phyloP scores from a whole-genome alignment of 2,888 invertebrate species.

The Aphidius colemani region DNA sequence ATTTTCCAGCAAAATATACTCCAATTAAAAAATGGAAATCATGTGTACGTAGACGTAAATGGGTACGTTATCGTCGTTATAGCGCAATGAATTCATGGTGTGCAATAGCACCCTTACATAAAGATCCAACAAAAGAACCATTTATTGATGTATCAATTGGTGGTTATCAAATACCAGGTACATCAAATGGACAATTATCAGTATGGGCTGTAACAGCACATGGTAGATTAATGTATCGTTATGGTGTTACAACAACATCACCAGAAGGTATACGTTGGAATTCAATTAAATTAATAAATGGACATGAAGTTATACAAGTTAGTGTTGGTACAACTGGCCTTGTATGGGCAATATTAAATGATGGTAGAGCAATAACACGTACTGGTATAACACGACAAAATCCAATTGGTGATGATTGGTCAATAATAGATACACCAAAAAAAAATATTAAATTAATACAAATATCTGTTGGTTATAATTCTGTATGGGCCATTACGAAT shows the following conservation, averaged over 20 bases:
- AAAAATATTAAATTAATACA: constrained; percentile 73
- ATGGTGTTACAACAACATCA: constrained; percentile 77
- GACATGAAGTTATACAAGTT: constrained; percentile 83
- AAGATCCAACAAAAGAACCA: constrained; percentile 88
- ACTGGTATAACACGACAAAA: constrained; percentile 82
- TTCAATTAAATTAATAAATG: constrained; percentile 74
- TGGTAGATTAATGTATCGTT: constrained; percentile 86
- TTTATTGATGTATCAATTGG: constrained; percentile 91
- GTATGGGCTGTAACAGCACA: constrained; percentile 95
- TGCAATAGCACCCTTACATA: constrained; percentile 85
- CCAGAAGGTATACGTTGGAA: constrained; percentile 91
- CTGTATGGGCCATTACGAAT: constrained; percentile 78
- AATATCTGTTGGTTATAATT: constrained; percentile 80
- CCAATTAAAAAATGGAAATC: constrained; percentile 86
- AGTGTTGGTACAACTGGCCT: constrained; percentile 85
- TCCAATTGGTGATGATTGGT: constrained; percentile 75
- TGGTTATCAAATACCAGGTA: constrained; percentile 80
- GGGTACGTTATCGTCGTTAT: constrained; percentile 86
- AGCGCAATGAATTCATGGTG: constrained; percentile 92
- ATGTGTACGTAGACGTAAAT: constrained; percentile 85
- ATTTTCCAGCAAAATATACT: constrained; percentile 84
- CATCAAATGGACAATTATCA: constrained; percentile 73
- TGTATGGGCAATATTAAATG: constrained; percentile 85
- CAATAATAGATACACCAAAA: constrained; percentile 78
- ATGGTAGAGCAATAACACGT: constrained; percentile 81